Evolutionary conservation across 2,888 invertebrate species (phyloP), one percentile per base, ranked within the genome.

Genomic region (Steinernema carpocapsae): DNA sequence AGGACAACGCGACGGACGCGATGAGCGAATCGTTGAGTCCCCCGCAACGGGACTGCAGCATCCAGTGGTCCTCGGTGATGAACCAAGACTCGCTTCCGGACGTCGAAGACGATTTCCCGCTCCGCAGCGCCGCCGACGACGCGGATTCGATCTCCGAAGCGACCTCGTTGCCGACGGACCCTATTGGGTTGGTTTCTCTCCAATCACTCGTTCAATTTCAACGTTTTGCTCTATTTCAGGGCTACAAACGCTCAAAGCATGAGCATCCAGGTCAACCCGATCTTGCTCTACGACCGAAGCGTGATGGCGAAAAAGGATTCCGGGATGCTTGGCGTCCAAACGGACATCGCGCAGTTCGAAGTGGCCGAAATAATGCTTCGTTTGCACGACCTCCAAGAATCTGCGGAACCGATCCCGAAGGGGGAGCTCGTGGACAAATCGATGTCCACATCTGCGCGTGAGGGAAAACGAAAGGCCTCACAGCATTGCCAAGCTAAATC

Each of bases 71-170:
- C n/a, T 10, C 22, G 26, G 56, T 26, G 6, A 26, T 56, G 24
- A 3, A 56, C 2, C 24, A 22, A 26, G 26, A 7, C 24, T 24
- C 56, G 22, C 56, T 56, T 3, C 56, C 56, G 3, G 56, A 56
- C 56, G 56, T 56, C 6, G 56, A 56, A 3, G 56, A 56, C 24
- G 56, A 24, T 12, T 26, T 56, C 6, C 24, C 24, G 56, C 56
- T 56, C 51, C 10, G 51, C 6, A 51, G 51, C 51, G 12, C 14
- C 12, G 76, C 76, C 26, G 78, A 78, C 64, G 78, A 76, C 52
- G 74, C 79, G n/a, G 84, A 84, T 52, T 84, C 84, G 0, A 79
- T 85, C 32, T 84, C 83, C 12, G 85, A 85, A 71, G 85, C 85
- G 26, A 84, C 85, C 19, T 84, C 84, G 43, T 75, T 85, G 17